A percentile compares a stretch with the other conserved stretches of the same genome.
phyloP scores from a whole-genome alignment of 2,113 vertebrate species.

The Heteronetta atricapilla region DNA sequence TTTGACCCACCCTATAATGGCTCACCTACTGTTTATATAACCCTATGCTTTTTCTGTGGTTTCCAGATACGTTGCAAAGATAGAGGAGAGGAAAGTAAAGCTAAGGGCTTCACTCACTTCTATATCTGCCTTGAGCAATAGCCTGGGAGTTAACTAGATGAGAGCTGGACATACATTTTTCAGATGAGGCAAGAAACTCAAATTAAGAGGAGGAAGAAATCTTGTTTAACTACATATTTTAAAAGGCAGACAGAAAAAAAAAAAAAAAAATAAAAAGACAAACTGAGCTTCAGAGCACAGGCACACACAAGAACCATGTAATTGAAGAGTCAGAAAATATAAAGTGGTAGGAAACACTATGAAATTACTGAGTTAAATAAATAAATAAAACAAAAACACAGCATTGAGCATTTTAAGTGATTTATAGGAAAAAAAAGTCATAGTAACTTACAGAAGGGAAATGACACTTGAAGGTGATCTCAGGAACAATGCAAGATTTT shows the following conservation, averaged over 20 bases:
- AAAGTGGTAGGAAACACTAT: not conserved
- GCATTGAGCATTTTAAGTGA: not conserved
- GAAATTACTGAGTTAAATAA: not conserved
- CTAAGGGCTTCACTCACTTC: not conserved
- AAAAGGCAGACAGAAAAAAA: not conserved
- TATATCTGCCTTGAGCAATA: not conserved
- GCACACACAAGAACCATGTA: not conserved
- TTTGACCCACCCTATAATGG: slow-evolving; percentile 32
- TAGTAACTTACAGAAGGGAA: not conserved
- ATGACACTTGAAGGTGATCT: not conserved
- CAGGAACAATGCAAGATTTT: not conserved
- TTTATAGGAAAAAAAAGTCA: not conserved
- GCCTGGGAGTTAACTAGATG: not conserved
- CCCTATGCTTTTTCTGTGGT: not conserved
- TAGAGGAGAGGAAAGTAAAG: slow-evolving; percentile 7
- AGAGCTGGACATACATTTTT: not conserved
- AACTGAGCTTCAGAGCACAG: not conserved
- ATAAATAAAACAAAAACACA: not conserved
- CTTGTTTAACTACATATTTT: not conserved
- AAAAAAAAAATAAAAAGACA: not conserved
- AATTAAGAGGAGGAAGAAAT: not conserved
- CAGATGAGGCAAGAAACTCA: not conserved
- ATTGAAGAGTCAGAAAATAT: not conserved
- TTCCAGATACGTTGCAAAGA: not conserved
- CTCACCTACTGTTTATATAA: slow-evolving; percentile 56